These are phyloP conservation scores for Beris morrisii DNA, from an alignment of 2,888 invertebrate genomes.

Conservation along the genomic window DNA sequence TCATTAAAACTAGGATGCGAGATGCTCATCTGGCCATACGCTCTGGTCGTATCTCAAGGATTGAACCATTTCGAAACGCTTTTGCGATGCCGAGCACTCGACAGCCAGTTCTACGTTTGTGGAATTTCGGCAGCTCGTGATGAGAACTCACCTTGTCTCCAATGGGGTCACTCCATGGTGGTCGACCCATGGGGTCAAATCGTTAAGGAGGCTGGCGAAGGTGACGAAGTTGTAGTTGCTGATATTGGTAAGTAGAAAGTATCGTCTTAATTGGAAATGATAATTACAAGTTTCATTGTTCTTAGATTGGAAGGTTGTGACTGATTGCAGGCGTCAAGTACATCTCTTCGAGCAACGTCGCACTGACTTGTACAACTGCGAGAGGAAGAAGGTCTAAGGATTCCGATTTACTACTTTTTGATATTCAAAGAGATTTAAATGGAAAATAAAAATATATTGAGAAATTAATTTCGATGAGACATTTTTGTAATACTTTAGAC, in stretches of 20 bases:
- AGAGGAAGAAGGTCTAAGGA: conserved; percentile 8
- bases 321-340: conserved; percentile 15
- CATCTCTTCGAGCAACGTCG: conserved; percentile 21
- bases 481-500: too few relatives aligned
- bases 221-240: conserved; percentile 70
- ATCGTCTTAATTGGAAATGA: neutral
- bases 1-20: conserved; percentile 67
- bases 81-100: conserved; percentile 77
- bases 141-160: conserved; percentile 73
- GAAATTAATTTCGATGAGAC: too few relatives aligned
- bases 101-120: conserved; percentile 87
- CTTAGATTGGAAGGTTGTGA: conserved; percentile 21
- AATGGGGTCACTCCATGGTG: conserved; percentile 86
- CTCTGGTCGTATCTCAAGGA: conserved; percentile 93
- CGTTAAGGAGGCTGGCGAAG: conserved; percentile 67
- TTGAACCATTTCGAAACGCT: conserved; percentile 91
- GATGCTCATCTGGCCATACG: conserved; percentile 87
- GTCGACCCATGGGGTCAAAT: conserved; percentile 80
- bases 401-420: too few relatives aligned
- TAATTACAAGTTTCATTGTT: too few relatives aligned
- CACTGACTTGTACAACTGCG: conserved; percentile 18
- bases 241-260: conserved; percentile 67
- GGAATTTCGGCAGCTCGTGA: conserved; percentile 83
- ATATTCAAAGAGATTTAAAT: too few relatives aligned
- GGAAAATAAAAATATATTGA: too few relatives aligned